Evolutionary conservation across 2,797 vertebrate species (phyloP), one percentile per base, ranked within the genome.

Genomic region (Bucorvus abyssinicus): DNA sequence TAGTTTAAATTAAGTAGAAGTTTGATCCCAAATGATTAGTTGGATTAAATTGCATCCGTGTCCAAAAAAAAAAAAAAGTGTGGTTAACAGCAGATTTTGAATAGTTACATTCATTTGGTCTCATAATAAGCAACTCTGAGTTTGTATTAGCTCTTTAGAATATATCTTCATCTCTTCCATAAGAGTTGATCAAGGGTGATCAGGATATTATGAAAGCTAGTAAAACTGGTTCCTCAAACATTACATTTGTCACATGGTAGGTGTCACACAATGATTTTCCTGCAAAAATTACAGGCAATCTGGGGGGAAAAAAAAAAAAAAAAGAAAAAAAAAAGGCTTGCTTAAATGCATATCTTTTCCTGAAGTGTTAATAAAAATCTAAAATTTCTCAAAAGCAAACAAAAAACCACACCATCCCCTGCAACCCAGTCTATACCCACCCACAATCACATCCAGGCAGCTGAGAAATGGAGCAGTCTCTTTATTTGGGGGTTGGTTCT

Each of bases 241-340:
- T 12, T 57, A 17, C 7, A 30, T 36, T 80, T 82, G 11, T 53
- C 61, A 45, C 2, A 16, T 32, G 17, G 7, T 30, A 60, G 64
- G 19, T 20, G 67, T 20, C 21, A 68, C 29, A 57, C n/a, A 75
- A 21, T 16, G 0, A 32, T 78, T 78, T 49, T 81, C 6, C 30
- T 64, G 30, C 38, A 71, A 69, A 59, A 76, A 83, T 42, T 74
- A 49, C 10, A 26, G 29, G 3, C 26, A 78, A 45, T 24, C 1
- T 50, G 18, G 19, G 11, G 40, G 4, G 2, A 9, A 29, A 30
- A 29, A 65, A 59, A 1, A 14, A 7, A 45, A 5, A 2, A 9
- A 29, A 30, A 45, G 4, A 2, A 9, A 29, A 30, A 29, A 65
- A 59, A 1, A 14, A 7, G 0, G 2, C 5, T 59, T 69, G 2